Conservation (phyloP, 2,797 vertebrate species). For the Lerista edwardsae region DNA sequence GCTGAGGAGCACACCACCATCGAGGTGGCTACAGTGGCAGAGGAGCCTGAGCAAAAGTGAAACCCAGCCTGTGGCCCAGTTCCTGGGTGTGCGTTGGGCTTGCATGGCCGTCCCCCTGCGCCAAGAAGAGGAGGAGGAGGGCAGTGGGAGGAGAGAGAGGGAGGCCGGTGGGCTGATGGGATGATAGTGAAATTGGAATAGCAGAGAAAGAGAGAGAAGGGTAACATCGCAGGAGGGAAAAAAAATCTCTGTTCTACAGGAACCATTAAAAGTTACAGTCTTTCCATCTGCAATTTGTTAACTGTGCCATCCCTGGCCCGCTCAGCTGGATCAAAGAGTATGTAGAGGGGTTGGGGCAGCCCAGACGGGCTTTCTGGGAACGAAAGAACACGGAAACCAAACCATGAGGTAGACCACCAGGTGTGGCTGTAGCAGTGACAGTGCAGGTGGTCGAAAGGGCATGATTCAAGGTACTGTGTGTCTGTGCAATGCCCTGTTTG, state of each 20-base stretch:
- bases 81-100: constrained; percentile 49
- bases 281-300: constrained; percentile 43
- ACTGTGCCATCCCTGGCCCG: constrained; percentile 49
- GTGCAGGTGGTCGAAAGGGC: rapidly evolving
- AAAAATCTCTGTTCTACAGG: not conserved
- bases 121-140: constrained; percentile 22
- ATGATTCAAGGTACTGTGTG: not conserved
- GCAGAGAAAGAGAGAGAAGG: constrained; percentile 56
- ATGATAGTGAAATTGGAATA: constrained; percentile 60
- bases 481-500: rapidly evolving
- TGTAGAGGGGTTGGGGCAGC: not conserved
- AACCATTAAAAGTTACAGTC: constrained; percentile 38
- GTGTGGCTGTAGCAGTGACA: not conserved
- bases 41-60: constrained; percentile 79
- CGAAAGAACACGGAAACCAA: not conserved
- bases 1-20: constrained; percentile 75
- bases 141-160: constrained; percentile 26
- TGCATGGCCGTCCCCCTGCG: constrained; percentile 58
- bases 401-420: not conserved
- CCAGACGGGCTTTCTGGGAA: constrained; percentile 7
- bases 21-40: constrained; percentile 74
- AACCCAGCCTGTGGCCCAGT: constrained; percentile 29
- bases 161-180: constrained; percentile 19
- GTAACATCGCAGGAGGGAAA: not conserved
- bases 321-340: constrained; percentile 12